These are phyloP conservation scores for Tarsius wallacei DNA, from an alignment of 2,797 vertebrate species.

Conservation along the genomic window DNA sequence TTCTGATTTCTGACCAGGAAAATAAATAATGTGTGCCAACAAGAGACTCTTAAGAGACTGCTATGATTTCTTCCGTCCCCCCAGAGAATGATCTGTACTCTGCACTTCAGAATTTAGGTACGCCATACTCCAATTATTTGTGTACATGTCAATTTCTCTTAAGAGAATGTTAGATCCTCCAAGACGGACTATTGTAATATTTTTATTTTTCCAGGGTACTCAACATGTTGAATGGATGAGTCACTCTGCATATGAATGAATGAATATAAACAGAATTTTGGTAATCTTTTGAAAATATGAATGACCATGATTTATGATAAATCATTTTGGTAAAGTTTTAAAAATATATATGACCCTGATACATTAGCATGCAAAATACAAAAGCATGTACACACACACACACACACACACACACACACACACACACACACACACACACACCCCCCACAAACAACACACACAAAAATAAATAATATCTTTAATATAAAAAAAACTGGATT, in stretches of 20 bases:
- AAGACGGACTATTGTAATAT: not conserved
- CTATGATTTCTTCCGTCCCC: not conserved
- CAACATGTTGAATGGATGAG: not conserved
- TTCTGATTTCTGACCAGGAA: conserved; percentile 7
- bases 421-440: too few species aligned
- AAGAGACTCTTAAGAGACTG: not conserved
- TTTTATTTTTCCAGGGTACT: not conserved
- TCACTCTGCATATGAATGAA: not conserved
- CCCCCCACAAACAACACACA: too few species aligned
- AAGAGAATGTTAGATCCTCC: not conserved
- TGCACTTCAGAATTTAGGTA: not conserved
- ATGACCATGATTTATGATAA: not conserved
- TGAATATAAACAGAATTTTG: conserved; percentile 2
- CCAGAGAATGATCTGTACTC: not conserved
- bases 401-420: too few species aligned
- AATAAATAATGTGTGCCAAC: not conserved
- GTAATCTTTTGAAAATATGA: not conserved
- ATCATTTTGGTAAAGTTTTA: conserved; percentile 53
- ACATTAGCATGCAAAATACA: conserved; percentile 12
- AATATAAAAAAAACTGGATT: too few species aligned
- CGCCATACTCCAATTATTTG: not conserved
- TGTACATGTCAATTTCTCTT: not conserved
- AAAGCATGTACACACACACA: not conserved
- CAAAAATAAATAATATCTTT: too few species aligned
- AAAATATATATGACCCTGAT: not conserved